A percentile compares a stretch with the other conserved stretches of the same genome.
phyloP scores from a whole-genome alignment of 2,113 vertebrate genomes.

The Cettia cetti region DNA sequence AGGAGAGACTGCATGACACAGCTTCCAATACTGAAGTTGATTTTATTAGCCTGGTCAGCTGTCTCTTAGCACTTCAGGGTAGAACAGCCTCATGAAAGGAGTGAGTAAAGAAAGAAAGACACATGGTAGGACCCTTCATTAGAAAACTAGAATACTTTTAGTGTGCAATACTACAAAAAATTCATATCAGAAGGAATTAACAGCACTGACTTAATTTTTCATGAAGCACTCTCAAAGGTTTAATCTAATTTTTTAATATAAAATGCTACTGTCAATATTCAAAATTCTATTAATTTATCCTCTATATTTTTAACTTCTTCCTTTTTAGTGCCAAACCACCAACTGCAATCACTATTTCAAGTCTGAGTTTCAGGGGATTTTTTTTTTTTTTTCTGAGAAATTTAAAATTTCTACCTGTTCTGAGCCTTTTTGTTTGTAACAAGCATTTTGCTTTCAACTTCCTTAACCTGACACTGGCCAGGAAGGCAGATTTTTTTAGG shows the following conservation, averaged over 20 bases:
- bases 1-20: not conserved
- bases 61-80: not conserved
- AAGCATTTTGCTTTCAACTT: not conserved
- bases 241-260: not conserved
- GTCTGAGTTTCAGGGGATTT: not conserved
- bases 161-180: not conserved
- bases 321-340: not conserved
- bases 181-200: not conserved
- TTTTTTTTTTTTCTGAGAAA: not conserved
- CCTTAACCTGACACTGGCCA: not conserved
- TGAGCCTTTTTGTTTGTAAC: not conserved
- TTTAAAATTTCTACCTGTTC: not conserved
- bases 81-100: not conserved
- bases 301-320: not conserved
- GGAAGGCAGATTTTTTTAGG: not conserved
- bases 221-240: not conserved
- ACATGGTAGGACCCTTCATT: not conserved
- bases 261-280: not conserved
- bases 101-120: not conserved
- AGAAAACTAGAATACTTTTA: not conserved
- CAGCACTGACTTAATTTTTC: not conserved
- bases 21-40: not conserved
- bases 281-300: not conserved
- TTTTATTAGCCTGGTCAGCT: not conserved
- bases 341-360: not conserved